Conservation (phyloP, 2,797 vertebrate genomes). For the Argyrosomus regius region DNA sequence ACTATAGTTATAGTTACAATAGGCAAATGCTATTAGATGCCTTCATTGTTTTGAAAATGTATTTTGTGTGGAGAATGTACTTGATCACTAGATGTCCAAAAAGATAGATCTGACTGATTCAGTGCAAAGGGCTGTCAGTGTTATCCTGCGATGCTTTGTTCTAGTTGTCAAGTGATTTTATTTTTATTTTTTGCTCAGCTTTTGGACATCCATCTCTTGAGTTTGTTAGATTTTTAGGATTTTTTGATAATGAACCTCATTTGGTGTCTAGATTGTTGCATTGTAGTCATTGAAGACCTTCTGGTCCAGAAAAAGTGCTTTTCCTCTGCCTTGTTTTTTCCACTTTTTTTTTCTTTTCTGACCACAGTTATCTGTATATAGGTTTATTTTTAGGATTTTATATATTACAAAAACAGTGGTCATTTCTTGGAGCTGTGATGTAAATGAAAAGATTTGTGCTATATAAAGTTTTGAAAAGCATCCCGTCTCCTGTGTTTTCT, state of each 20-base stretch:
- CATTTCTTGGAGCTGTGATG: neutral
- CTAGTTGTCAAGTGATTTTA: neutral
- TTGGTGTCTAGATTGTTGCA: too few relatives aligned
- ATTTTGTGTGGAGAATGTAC: neutral
- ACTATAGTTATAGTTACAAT: neutral
- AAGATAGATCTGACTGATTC: neutral
- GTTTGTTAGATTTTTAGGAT: neutral
- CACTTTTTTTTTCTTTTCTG: neutral
- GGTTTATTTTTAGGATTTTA: neutral
- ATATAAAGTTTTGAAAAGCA: constrained; percentile 16
- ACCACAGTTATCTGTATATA: too few relatives aligned
- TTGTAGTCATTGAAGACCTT: neutral
- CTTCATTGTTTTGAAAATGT: neutral
- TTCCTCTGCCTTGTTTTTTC: neutral
- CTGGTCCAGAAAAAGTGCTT: too few relatives aligned
- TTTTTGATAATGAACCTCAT: neutral
- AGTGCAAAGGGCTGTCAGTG: neutral
- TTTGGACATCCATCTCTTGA: neutral
- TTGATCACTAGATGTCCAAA: neutral
- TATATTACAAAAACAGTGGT: neutral
- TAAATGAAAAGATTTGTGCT: neutral
- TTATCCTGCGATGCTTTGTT: neutral
- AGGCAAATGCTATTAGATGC: neutral
- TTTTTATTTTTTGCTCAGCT: neutral
- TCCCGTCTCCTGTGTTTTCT: neutral